Evolutionary conservation across 2,888 invertebrate genomes (phyloP).

Genomic region (Lasioglossum malachurum): DNA sequence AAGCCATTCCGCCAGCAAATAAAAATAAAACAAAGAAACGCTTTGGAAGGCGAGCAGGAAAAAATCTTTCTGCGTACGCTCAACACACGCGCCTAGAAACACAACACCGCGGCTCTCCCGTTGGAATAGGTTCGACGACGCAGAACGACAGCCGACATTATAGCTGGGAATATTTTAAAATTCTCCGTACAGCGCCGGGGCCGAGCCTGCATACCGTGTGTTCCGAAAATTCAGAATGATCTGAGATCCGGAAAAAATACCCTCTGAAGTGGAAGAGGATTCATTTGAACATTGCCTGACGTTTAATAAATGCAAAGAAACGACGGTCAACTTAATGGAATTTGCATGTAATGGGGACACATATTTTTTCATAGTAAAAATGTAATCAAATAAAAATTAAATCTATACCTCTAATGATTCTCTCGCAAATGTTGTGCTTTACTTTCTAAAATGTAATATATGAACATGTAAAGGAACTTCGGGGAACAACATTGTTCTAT

Average conservation of each 20-base stretch:
- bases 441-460: too few species aligned
- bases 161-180: conserved; percentile 51
- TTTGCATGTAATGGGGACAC: not conserved
- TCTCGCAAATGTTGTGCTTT: too few species aligned
- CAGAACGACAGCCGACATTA: conserved; percentile 42
- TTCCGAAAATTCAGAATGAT: not conserved
- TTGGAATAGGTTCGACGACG: conserved; percentile 36
- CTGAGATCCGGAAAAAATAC: not conserved
- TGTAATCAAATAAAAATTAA: not conserved
- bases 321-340: not conserved
- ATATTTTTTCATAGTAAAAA: not conserved
- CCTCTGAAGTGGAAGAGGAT: not conserved
- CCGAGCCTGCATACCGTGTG: not conserved
- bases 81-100: conserved; percentile 24
- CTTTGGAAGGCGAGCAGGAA: not conserved
- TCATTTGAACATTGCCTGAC: not conserved
- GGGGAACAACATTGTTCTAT: not conserved
- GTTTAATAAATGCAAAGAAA: not conserved
- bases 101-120: not conserved
- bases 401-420: not conserved
- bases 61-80: conserved; percentile 15
- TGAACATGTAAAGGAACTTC: not conserved
- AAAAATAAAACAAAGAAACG: conserved; percentile 16
- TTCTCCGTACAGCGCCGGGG: conserved; percentile 19
- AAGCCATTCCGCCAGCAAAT: not conserved